A percentile compares a stretch with the other conserved stretches of the same genome.
Conservation (phyloP, 2,888 invertebrate species). For the Linnaemya vulpina region DNA sequence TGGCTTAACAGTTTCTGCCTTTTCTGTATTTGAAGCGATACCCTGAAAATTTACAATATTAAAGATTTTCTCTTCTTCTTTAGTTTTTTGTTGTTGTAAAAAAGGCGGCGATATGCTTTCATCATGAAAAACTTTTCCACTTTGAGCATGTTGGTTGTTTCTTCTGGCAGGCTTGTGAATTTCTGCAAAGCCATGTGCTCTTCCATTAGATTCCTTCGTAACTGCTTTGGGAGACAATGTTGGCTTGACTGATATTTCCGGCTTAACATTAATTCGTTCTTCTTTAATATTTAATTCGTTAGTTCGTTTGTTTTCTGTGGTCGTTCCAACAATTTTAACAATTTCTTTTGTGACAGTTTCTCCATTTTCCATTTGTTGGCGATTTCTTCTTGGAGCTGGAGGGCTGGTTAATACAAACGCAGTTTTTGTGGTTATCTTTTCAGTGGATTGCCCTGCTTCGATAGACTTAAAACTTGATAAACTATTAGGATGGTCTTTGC, state of each 20-base stretch:
- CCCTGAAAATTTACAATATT: background rate
- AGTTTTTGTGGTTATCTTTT: constrained; percentile 69
- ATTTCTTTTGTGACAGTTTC: constrained; percentile 42
- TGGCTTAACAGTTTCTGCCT: background rate
- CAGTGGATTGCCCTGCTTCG: constrained; percentile 48
- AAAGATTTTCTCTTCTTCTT: constrained; percentile 31
- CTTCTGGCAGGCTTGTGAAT: constrained; percentile 71
- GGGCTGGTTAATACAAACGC: constrained; percentile 71
- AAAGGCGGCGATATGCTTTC: constrained; percentile 50
- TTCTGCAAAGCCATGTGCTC: constrained; percentile 61
- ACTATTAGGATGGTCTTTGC: constrained; percentile 43
- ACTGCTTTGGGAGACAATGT: constrained; percentile 68
- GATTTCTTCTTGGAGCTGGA: constrained; percentile 50
- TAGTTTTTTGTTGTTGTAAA: background rate
- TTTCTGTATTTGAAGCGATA: background rate
- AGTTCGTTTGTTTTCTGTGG: background rate
- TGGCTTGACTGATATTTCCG: constrained; percentile 56
- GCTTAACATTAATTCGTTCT: constrained; percentile 36
- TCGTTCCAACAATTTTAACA: constrained; percentile 28
- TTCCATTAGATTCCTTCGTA: constrained; percentile 51
- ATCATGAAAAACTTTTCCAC: constrained; percentile 38
- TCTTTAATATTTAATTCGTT: constrained; percentile 65
- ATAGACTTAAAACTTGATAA: constrained; percentile 70
- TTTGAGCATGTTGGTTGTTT: constrained; percentile 49
- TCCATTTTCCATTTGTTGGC: background rate